Evolutionary conservation across 2,888 invertebrate genomes (phyloP).

Genomic region (Vesta saturnalis): DNA sequence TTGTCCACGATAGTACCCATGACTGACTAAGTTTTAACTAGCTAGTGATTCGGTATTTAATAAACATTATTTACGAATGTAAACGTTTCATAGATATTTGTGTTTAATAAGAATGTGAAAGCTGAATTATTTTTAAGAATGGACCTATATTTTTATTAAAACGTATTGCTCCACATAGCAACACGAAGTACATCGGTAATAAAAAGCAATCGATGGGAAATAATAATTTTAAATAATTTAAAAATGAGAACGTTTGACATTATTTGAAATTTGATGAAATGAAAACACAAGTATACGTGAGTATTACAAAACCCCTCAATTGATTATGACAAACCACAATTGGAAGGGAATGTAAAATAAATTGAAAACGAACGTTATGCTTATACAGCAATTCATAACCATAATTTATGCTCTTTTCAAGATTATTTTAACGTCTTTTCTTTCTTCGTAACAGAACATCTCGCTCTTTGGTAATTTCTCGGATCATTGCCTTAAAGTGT

Average conservation of each 20-base stretch:
- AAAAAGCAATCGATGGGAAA: background rate
- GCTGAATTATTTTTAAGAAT: background rate
- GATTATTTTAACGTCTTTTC: background rate
- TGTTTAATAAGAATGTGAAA: background rate
- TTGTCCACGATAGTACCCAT: too few species aligned
- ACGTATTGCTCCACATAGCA: constrained; percentile 25
- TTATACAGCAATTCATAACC: constrained; percentile 11
- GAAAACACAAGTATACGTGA: constrained; percentile 19
- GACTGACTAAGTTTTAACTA: too few species aligned
- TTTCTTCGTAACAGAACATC: background rate
- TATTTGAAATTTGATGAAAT: constrained; percentile 13
- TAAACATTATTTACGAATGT: too few species aligned
- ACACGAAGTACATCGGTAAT: constrained; percentile 33
- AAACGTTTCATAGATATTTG: too few species aligned
- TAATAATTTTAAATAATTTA: background rate
- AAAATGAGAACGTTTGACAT: background rate
- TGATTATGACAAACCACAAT: constrained; percentile 35
- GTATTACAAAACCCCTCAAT: constrained; percentile 28
- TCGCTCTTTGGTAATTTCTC: constrained; percentile 6
- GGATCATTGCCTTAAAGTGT: background rate
- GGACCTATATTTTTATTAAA: constrained; percentile 21
- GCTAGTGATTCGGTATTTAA: too few species aligned
- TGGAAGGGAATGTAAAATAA: constrained; percentile 32
- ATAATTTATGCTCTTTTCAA: background rate
- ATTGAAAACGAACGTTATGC: constrained; percentile 20